phyloP scores from a whole-genome alignment of 2,113 vertebrate genomes.

The Hydrolagus affinis region DNA sequence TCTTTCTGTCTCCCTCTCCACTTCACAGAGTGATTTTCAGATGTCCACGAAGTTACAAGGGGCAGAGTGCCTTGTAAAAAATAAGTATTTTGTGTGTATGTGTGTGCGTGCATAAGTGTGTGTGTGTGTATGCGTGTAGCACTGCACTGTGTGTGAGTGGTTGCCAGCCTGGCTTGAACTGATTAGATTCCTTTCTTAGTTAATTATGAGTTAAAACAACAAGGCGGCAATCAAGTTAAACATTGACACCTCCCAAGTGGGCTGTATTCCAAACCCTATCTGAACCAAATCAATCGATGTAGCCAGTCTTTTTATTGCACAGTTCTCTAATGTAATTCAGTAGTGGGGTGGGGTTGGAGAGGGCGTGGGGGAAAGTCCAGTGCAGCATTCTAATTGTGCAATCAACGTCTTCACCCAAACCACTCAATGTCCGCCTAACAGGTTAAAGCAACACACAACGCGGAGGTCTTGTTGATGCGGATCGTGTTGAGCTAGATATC shows the following conservation, averaged over 20 bases:
- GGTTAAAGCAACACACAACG: background rate
- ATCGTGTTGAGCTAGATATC: slow-evolving; percentile 5
- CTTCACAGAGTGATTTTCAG: background rate
- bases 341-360: background rate
- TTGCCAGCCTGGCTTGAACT: background rate
- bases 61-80: too few species aligned
- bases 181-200: background rate
- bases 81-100: background rate
- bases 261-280: background rate
- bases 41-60: background rate
- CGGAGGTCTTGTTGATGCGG: background rate
- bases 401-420: too few species aligned
- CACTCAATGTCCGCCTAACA: background rate
- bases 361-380: background rate
- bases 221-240: slow-evolving; percentile 15
- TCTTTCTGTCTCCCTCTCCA: background rate
- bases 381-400: background rate
- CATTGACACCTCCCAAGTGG: slow-evolving; percentile 26
- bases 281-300: background rate
- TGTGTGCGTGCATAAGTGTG: too few species aligned
- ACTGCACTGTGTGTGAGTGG: background rate
- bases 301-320: background rate
- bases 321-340: background rate
- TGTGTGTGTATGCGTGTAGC: background rate
- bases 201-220: background rate